Conservation (phyloP, 2,113 vertebrate species). For the Aphelocoma coerulescens region DNA sequence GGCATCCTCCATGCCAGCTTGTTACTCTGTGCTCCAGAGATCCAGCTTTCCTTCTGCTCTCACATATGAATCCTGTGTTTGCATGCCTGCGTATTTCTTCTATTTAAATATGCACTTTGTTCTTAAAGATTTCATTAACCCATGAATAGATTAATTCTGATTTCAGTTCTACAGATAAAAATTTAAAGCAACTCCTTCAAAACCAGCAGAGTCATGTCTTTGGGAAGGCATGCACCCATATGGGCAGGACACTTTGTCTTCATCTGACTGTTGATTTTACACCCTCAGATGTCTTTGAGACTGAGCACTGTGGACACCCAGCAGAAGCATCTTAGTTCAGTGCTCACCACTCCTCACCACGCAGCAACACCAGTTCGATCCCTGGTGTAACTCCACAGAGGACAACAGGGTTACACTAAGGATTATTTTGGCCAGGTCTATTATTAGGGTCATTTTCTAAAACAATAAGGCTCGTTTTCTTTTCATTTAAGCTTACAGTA, state of each 20-base stretch:
- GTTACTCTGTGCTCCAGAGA: neutral
- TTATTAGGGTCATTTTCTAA: neutral
- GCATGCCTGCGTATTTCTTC: neutral
- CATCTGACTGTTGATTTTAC: neutral
- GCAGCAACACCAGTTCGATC: neutral
- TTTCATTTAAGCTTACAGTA: neutral
- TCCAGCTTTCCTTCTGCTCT: neutral
- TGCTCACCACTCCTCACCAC: neutral
- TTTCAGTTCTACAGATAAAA: neutral
- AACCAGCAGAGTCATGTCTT: neutral
- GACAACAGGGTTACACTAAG: neutral
- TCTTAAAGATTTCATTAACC: constrained; percentile 38
- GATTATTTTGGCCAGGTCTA: neutral
- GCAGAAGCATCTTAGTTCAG: neutral
- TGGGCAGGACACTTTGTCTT: neutral
- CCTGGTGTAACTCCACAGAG: neutral
- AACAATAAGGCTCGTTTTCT: neutral
- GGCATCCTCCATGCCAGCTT: neutral
- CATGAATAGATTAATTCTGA: neutral
- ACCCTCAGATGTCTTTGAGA: neutral
- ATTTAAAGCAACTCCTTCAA: neutral
- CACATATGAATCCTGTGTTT: neutral
- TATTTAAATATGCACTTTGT: constrained; percentile 52
- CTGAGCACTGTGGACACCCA: fast-evolving
- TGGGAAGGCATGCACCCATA: fast-evolving